These are phyloP conservation scores for Heterodera schachtii DNA, from an alignment of 1,140 invertebrate species.

Conservation along the genomic window DNA sequence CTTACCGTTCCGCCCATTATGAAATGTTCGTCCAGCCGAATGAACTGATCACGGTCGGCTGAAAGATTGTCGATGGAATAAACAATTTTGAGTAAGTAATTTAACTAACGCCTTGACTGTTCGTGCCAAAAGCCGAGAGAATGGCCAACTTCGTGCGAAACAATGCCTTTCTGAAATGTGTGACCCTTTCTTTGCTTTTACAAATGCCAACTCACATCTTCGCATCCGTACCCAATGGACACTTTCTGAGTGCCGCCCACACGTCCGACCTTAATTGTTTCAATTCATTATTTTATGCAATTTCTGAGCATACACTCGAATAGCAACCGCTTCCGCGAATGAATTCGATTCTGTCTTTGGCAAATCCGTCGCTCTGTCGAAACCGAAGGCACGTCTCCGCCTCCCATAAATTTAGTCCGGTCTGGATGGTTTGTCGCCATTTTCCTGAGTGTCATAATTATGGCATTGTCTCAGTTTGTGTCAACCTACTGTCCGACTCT, in stretches of 20 bases:
- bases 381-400: conserved; percentile 62
- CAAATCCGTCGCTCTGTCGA: conserved; percentile 39
- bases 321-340: conserved; percentile 62
- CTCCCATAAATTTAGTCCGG: conserved; percentile 61
- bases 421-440: conserved; percentile 56
- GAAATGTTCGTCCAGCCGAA: conserved; percentile 60
- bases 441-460: conserved; percentile 40
- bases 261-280: neutral
- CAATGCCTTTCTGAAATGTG: conserved; percentile 59
- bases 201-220: conserved; percentile 54
- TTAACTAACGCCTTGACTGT: conserved; percentile 63
- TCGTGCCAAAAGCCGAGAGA: conserved; percentile 69
- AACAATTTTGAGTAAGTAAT: neutral
- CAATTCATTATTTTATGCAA: neutral
- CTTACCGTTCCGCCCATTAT: conserved; percentile 56
- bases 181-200: neutral
- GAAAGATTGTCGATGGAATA: neutral
- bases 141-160: conserved; percentile 69
- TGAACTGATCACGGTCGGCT: conserved; percentile 66
- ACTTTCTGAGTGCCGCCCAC: conserved; percentile 60
- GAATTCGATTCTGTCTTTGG: conserved; percentile 59
- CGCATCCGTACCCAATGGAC: conserved; percentile 63
- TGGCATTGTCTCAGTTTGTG: neutral
- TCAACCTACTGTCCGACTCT: conserved; percentile 52
- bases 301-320: conserved; percentile 55